phyloP scores from a whole-genome alignment of 1,140 invertebrate genomes.

The Drosophila sproati region DNA sequence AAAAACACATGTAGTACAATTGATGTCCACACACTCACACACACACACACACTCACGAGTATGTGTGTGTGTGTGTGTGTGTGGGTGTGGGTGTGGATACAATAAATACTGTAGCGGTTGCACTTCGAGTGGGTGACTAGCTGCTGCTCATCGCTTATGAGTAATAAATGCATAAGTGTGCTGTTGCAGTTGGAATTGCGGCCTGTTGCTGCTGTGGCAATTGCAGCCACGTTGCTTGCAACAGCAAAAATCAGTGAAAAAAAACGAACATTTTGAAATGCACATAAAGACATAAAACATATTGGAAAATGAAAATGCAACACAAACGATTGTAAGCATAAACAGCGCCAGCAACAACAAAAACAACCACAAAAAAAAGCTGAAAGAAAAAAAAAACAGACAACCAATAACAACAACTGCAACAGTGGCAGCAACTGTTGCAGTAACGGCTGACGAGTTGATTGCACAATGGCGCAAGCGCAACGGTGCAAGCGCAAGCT shows the following conservation, averaged over 20 bases:
- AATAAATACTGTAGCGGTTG: not conserved
- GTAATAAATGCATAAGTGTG: conserved; percentile 37
- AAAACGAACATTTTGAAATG: conserved; percentile 47
- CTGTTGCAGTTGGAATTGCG: conserved; percentile 18
- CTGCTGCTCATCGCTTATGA: conserved; percentile 41
- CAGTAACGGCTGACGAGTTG: conserved; percentile 23
- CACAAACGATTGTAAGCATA: conserved; percentile 49
- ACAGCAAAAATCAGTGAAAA: conserved; percentile 44
- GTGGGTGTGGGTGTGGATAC: conserved; percentile 12
- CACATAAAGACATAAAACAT: conserved; percentile 44
- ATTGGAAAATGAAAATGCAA: conserved; percentile 51
- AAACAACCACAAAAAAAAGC: not conserved
- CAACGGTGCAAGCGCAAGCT: conserved; percentile 38
- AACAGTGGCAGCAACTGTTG: conserved; percentile 18
- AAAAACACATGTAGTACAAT: conserved; percentile 47
- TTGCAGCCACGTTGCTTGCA: conserved; percentile 27
- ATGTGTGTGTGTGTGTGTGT: conserved; percentile 1
- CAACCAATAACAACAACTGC: conserved; percentile 3
- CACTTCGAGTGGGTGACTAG: not conserved
- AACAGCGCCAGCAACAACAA: conserved; percentile 9
- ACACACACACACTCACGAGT: too few relatives aligned
- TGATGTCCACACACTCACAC: conserved; percentile 21
- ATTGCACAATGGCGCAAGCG: conserved; percentile 31
- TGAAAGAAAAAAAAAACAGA: not conserved
- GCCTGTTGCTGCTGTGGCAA: conserved; percentile 38